A percentile compares a stretch with the other conserved stretches of the same genome.
Evolutionary conservation across 2,797 vertebrate species (phyloP).

Genomic region (Anabacerthia variegaticeps): DNA sequence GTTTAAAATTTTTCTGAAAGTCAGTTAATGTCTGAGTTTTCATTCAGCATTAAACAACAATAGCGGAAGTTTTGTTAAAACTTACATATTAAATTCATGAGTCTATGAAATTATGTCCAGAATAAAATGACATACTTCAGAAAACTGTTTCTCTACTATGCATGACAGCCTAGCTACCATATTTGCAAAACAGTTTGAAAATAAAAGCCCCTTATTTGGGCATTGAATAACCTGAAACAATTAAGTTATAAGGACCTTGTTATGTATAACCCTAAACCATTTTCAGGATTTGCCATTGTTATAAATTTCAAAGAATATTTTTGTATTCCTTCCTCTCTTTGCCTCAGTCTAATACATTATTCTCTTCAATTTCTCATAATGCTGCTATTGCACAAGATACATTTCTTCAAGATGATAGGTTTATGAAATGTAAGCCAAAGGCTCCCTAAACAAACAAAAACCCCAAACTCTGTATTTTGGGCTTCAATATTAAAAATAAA

Average conservation of each 20-base stretch:
- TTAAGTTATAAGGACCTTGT: background rate
- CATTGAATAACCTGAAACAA: background rate
- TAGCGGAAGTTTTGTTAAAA: background rate
- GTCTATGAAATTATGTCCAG: background rate
- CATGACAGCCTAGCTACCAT: background rate
- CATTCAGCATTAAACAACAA: background rate
- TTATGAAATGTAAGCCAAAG: background rate
- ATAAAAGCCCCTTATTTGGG: background rate
- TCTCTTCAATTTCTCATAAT: background rate
- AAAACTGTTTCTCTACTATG: background rate
- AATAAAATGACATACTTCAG: background rate
- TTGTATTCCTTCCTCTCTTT: background rate
- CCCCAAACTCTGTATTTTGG: background rate
- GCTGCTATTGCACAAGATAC: background rate
- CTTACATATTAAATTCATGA: background rate
- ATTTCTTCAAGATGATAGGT: background rate
- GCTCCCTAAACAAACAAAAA: rapidly evolving
- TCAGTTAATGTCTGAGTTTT: background rate
- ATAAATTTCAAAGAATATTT: background rate
- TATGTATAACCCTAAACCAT: background rate
- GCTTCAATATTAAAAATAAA: background rate
- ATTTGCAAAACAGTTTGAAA: background rate
- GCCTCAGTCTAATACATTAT: background rate
- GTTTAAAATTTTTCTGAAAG: background rate
- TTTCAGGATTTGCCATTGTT: background rate